Percentiles rank a stretch among this genome's conserved stretches.
These are phyloP conservation scores for Loriculus beryllinus DNA, from an alignment of 2,797 vertebrate species.

Conservation along the genomic window DNA sequence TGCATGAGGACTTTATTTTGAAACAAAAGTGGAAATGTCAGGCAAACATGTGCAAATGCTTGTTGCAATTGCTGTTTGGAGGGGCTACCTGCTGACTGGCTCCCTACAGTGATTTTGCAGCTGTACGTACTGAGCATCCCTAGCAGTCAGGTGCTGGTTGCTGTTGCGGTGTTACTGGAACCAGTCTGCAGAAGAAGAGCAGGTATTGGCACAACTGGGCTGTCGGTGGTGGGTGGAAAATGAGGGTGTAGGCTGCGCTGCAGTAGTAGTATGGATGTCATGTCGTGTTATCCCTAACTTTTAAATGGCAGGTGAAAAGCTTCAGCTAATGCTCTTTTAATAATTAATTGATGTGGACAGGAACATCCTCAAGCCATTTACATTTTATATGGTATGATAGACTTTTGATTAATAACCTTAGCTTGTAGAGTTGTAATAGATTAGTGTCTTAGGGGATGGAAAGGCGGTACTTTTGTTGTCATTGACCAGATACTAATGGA, in stretches of 20 bases:
- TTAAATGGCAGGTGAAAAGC: constrained; percentile 60
- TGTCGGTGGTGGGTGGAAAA: not conserved
- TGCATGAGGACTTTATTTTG: constrained; percentile 50
- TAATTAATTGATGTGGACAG: constrained; percentile 66
- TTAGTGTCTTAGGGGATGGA: constrained; percentile 42
- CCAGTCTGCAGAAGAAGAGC: not conserved
- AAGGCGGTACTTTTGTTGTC: constrained; percentile 51
- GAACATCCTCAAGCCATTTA: constrained; percentile 63
- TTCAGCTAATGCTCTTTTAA: constrained; percentile 62
- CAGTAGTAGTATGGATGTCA: not conserved
- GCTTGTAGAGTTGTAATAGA: constrained; percentile 52
- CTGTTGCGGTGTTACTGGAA: not conserved
- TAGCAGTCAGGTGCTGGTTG: not conserved
- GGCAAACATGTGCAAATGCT: constrained; percentile 10
- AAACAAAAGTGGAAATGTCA: constrained; percentile 11
- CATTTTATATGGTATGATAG: constrained; percentile 61
- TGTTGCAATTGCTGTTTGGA: not conserved
- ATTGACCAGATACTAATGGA: constrained; percentile 40
- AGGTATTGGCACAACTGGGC: not conserved
- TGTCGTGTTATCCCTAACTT: constrained; percentile 24
- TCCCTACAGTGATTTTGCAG: not conserved
- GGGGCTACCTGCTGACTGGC: not conserved
- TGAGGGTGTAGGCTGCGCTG: not conserved
- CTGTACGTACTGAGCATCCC: not conserved
- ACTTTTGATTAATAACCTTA: constrained; percentile 68